Evolutionary conservation across 2,797 vertebrate genomes (phyloP).

Genomic region (Cygnus olor): DNA sequence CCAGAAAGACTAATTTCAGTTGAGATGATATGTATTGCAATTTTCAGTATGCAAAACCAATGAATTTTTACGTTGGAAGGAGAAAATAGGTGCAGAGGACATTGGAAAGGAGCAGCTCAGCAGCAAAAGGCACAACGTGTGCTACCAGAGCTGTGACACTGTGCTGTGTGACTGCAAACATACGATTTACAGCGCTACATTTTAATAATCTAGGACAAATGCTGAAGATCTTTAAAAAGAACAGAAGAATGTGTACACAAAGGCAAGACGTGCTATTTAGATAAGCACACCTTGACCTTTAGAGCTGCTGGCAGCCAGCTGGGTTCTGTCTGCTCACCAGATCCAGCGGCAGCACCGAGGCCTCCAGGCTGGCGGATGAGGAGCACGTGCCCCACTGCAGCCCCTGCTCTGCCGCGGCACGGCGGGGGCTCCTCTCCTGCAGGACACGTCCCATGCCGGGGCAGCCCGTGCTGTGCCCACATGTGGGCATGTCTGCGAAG

Average conservation of each 20-base stretch:
- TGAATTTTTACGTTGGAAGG: neutral
- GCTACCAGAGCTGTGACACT: neutral
- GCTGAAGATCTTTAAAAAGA: neutral
- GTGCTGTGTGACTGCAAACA: fast-evolving
- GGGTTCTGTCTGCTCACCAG: fast-evolving
- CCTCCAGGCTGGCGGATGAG: neutral
- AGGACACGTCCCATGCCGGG: fast-evolving
- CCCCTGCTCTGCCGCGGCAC: fast-evolving
- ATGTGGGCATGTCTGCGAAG: fast-evolving
- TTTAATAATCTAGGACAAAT: fast-evolving
- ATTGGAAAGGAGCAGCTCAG: fast-evolving
- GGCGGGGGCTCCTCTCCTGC: fast-evolving
- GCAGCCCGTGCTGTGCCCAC: neutral
- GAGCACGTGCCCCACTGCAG: fast-evolving
- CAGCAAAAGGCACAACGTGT: fast-evolving
- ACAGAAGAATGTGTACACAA: neutral
- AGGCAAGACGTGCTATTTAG: neutral
- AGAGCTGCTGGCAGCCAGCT: neutral
- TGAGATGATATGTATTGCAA: fast-evolving
- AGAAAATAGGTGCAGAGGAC: fast-evolving
- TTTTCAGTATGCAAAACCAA: fast-evolving
- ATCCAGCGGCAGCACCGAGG: fast-evolving
- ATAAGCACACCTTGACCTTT: neutral
- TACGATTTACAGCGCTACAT: fast-evolving
- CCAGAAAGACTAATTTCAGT: neutral